These are phyloP conservation scores for Diaperis boleti DNA, from an alignment of 2,888 invertebrate genomes.

Conservation along the genomic window DNA sequence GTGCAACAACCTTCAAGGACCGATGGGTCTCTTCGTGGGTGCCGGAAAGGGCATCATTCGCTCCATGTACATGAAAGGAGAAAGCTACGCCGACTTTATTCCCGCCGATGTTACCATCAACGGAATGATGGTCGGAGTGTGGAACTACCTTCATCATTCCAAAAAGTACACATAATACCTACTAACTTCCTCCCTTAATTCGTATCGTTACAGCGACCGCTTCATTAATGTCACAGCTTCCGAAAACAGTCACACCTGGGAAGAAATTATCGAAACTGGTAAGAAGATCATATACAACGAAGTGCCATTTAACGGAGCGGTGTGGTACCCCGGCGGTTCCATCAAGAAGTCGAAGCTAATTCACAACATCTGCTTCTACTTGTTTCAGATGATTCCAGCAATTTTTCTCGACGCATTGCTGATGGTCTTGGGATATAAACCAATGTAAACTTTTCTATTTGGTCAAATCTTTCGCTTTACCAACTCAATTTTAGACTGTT, in stretches of 20 bases:
- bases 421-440: slow-evolving; percentile 85
- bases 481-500: slow-evolving; percentile 81
- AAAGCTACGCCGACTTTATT: slow-evolving; percentile 75
- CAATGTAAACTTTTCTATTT: slow-evolving; percentile 75
- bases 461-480: background rate
- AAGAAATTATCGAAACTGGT: slow-evolving; percentile 85
- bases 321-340: slow-evolving; percentile 87
- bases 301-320: slow-evolving; percentile 86
- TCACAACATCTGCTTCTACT: slow-evolving; percentile 84
- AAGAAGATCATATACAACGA: slow-evolving; percentile 79
- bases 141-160: slow-evolving; percentile 65
- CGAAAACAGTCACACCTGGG: slow-evolving; percentile 88
- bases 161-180: background rate
- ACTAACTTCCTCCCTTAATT: background rate
- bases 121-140: slow-evolving; percentile 79
- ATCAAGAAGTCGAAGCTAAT: slow-evolving; percentile 83
- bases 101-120: slow-evolving; percentile 86
- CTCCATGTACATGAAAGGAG: slow-evolving; percentile 81
- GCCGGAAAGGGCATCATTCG: slow-evolving; percentile 88
- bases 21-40: slow-evolving; percentile 85
- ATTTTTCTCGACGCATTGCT: slow-evolving; percentile 84
- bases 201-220: slow-evolving; percentile 52
- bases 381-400: slow-evolving; percentile 94
- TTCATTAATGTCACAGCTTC: slow-evolving; percentile 83
- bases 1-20: slow-evolving; percentile 92